phyloP scores from a whole-genome alignment of 1,140 invertebrate species.

The Penaeus indicus region DNA sequence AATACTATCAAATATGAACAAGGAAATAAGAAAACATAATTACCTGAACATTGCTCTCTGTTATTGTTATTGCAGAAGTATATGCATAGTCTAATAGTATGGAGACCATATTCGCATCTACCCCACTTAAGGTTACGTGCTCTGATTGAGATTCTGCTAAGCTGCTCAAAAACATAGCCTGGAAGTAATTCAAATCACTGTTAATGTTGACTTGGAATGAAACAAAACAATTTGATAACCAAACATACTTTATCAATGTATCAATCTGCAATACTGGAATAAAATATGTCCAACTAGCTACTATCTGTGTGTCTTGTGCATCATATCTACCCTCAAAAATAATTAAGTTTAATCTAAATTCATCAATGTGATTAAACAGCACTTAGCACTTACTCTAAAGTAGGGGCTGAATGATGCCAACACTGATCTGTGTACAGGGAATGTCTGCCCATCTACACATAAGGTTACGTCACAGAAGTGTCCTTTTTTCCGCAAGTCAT shows the following conservation, averaged over 20 bases:
- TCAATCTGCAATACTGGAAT: too few relatives aligned
- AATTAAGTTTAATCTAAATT: too few relatives aligned
- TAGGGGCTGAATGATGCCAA: conserved; percentile 73
- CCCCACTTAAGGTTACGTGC: conserved; percentile 73
- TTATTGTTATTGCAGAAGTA: conserved; percentile 73
- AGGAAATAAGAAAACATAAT: conserved; percentile 50
- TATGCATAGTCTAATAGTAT: conserved; percentile 76
- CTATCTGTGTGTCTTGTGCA: too few relatives aligned
- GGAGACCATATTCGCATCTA: conserved; percentile 73
- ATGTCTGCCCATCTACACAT: conserved; percentile 71
- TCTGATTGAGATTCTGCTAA: conserved; percentile 72
- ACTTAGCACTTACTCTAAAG: conserved; percentile 70
- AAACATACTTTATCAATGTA: too few relatives aligned
- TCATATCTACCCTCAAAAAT: too few relatives aligned
- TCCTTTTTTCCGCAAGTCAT: conserved; percentile 72
- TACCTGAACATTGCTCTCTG: conserved; percentile 74
- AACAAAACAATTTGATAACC: neutral
- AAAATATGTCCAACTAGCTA: too few relatives aligned
- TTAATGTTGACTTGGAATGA: too few relatives aligned
- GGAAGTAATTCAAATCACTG: conserved; percentile 5
- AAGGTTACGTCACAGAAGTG: conserved; percentile 74
- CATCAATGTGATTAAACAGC: conserved; percentile 28
- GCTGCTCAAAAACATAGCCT: conserved; percentile 73
- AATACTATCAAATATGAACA: neutral
- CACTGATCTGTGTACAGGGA: conserved; percentile 73